A percentile compares a stretch with the other conserved stretches of the same genome.
Evolutionary conservation across 2,113 vertebrate genomes (phyloP).

Genomic region (Xyrauchen texanus): DNA sequence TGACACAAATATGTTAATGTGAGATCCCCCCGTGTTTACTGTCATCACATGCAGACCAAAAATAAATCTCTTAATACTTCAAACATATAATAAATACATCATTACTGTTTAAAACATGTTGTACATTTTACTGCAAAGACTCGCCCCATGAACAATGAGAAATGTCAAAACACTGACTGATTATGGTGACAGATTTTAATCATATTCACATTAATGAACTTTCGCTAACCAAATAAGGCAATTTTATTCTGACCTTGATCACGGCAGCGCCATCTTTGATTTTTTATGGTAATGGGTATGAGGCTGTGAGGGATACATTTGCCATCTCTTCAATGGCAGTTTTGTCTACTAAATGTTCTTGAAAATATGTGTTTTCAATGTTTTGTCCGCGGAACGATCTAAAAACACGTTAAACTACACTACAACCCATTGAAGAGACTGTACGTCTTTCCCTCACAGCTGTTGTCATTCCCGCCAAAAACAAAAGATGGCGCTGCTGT

Average conservation of each 20-base stretch:
- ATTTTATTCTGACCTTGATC: not conserved
- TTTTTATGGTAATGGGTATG: too few relatives aligned
- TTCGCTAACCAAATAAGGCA: conserved; percentile 24
- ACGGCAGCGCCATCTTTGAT: too few relatives aligned
- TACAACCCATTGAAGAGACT: too few relatives aligned
- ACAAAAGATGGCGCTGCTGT: too few relatives aligned
- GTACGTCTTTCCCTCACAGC: too few relatives aligned
- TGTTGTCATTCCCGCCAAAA: too few relatives aligned
- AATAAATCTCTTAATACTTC: conserved; percentile 30
- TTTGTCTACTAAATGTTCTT: too few relatives aligned
- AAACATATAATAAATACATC: conserved; percentile 33
- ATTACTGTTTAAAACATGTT: conserved; percentile 19
- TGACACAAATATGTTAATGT: too few relatives aligned
- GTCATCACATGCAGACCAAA: conserved; percentile 31
- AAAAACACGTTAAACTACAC: too few relatives aligned
- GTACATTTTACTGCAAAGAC: conserved; percentile 36
- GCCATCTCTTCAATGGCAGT: not conserved
- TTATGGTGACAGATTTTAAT: not conserved
- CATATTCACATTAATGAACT: not conserved
- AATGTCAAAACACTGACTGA: not conserved
- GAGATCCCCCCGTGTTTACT: not conserved
- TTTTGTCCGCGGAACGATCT: too few relatives aligned
- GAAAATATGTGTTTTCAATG: too few relatives aligned
- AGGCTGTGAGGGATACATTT: too few relatives aligned
- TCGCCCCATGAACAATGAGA: not conserved